phyloP scores from a whole-genome alignment of 2,113 vertebrate species.

The Apus apus region DNA sequence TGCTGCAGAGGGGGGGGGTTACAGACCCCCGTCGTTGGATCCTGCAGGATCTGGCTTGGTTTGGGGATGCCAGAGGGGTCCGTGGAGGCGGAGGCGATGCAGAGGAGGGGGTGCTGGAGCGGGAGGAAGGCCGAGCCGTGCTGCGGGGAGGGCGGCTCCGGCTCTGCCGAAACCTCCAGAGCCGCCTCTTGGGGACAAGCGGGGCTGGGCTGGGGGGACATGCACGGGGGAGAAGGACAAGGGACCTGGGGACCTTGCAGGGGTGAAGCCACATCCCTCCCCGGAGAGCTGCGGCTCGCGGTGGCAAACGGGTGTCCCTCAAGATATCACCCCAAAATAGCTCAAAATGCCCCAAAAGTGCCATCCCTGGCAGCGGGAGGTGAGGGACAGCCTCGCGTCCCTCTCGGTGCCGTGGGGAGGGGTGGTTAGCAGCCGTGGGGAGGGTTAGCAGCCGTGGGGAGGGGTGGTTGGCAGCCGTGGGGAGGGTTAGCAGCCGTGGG shows the following conservation, averaged over 20 bases:
- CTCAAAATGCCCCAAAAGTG: not conserved
- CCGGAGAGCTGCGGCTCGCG: not conserved
- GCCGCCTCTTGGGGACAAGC: not conserved
- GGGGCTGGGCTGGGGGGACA: not conserved
- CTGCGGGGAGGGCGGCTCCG: not conserved
- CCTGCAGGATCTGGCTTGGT: not conserved
- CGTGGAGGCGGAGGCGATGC: not conserved
- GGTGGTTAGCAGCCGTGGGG: too few relatives aligned
- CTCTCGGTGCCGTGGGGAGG: too few relatives aligned
- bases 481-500: too few relatives aligned
- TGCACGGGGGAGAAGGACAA: too few relatives aligned
- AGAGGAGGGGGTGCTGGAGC: not conserved
- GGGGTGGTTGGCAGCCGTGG: too few relatives aligned
- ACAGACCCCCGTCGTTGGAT: fast-evolving
- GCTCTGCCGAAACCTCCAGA: not conserved
- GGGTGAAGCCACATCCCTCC: fast-evolving
- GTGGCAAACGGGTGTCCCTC: fast-evolving
- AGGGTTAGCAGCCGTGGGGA: too few relatives aligned
- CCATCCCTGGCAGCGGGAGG: fast-evolving
- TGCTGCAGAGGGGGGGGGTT: not conserved
- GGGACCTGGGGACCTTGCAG: not conserved
- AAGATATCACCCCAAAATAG: not conserved
- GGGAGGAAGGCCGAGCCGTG: not conserved
- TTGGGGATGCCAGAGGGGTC: not conserved
- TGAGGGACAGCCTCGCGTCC: fast-evolving